Evolutionary conservation across 2,888 invertebrate genomes (phyloP), one percentile per base, ranked within the genome.

Genomic region (Uloborus plumipes): DNA sequence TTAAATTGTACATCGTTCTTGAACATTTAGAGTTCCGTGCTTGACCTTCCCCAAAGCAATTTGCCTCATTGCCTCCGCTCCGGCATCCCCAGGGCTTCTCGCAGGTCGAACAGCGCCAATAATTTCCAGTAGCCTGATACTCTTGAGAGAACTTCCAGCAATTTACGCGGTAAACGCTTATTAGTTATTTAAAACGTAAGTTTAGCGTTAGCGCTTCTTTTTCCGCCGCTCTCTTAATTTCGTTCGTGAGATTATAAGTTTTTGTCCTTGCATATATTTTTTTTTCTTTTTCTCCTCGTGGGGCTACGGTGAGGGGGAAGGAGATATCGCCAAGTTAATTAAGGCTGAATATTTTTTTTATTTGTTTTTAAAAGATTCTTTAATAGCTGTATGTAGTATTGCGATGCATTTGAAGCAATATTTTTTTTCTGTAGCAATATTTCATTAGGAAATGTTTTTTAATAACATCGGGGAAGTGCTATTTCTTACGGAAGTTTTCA

Each of bases 1-100:
- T 73, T 80, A 80, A 80, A 80, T 80, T 73, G 79, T 67, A 73
- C 79, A 80, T 80, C 73, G 73, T 80, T 73, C 79, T 73, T 72
- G 73, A 73, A 73, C 72, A 80, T 80, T 80, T 67, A 73, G 79
- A 53, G 79, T 51, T 59, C 61, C 69, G 73, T 67, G 67, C 67
- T 73, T 80, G 73, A 80, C 79, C 79, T 73, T 53, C 59, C 73
- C 73, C 73, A 67, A 73, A 80, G 79, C 73, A 80, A 80, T 80
- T 80, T 80, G 61, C 79, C 73, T 73, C 73, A 73, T 73, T 80
- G 78, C 78, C 59, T 72, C 26, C 58, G 39, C 51, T 66, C 22
- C 49, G 26, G 53, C 49, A 55, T 80, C 78, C 78, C 78, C 18
- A 39, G 72, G 78, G 59, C 64, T 50, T 20, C 20, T n/a, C 22